phyloP scores from a whole-genome alignment of 2,888 invertebrate species.

The Penaeus monodon region DNA sequence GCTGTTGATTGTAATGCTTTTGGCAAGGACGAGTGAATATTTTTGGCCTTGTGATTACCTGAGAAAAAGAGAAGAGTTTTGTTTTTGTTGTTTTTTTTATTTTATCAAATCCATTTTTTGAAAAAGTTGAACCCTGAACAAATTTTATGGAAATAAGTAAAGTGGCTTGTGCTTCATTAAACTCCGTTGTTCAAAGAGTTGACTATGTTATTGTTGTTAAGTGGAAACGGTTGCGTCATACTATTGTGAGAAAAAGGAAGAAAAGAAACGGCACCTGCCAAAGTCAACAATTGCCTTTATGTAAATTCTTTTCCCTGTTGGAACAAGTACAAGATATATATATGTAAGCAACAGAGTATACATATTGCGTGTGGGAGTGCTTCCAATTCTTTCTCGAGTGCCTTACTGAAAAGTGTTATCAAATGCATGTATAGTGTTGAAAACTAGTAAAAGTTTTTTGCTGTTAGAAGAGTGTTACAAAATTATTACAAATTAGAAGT shows the following conservation, averaged over 20 bases:
- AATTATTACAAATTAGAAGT: conserved; percentile 16
- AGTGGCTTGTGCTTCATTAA: too few species aligned
- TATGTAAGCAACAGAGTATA: background rate
- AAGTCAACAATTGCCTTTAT: background rate
- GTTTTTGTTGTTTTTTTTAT: too few species aligned
- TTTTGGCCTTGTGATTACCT: background rate
- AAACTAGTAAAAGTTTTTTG: conserved; percentile 7
- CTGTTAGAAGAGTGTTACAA: conserved; percentile 7
- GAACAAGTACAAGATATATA: background rate
- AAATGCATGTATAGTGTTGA: conserved; percentile 35
- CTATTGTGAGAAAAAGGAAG: too few species aligned
- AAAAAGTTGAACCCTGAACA: too few species aligned
- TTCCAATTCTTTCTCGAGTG: conserved; percentile 50
- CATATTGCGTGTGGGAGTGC: conserved; percentile 35
- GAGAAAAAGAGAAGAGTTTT: too few species aligned
- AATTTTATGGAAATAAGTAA: too few species aligned
- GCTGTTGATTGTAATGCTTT: background rate
- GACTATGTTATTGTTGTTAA: too few species aligned
- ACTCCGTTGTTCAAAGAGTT: too few species aligned
- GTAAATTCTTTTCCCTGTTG: background rate
- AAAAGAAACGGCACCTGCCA: background rate
- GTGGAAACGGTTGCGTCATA: too few species aligned
- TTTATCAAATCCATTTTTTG: too few species aligned
- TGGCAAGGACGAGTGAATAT: background rate
- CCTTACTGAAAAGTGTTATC: conserved; percentile 57